Evolutionary conservation across 2,797 vertebrate species (phyloP), one percentile per base, ranked within the genome.

Genomic region (Enteromius anoplus): DNA sequence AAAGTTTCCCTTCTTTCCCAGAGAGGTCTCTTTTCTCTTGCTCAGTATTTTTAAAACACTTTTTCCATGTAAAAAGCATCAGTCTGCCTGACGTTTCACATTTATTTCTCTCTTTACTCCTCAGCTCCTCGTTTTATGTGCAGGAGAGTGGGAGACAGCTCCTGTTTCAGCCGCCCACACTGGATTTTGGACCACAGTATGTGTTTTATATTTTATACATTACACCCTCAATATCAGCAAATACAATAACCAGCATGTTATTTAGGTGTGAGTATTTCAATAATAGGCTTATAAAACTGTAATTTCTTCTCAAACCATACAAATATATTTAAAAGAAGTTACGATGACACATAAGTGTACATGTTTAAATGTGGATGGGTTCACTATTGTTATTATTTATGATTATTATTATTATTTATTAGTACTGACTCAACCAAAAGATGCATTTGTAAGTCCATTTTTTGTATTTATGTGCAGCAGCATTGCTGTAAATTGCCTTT

Each of bases 101-200:
- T 69, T 14, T 21, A 14, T 75, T 68, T 70, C 11, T 68, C 1
- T 47, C 10, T 19, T n/a, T 37, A 32, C 21, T 80, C 58, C 77
- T 72, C 91, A 99, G 98, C 90, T 96, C 97, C 79, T 94, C 96
- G 80, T 89, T 95, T 87, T 97, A 95, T 91, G 90, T 95, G 32
- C 93, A 91, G 87, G 94, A 94, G 87, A 94, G 91, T 92, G 95
- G 94, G 90, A 97, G 93, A 91, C 94, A 93, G 60, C 93, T 99
- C 92, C 93, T 94, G 93, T 97, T 99, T 91, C 96, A 98, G 87
- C 98, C 98, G 0, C 95, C 97, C 82, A 92, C 93, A 84, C 89
- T 99, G 91, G 96, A 98, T 93, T 99, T 99, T 91, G 96, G 97
- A 91, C 92, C 94, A 86, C 98, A 99, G 98, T 99, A 93, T 97